A percentile compares a stretch with the other conserved stretches of the same genome.
phyloP scores from a whole-genome alignment of 2,113 vertebrate species.

The Grammomys surdaster region DNA sequence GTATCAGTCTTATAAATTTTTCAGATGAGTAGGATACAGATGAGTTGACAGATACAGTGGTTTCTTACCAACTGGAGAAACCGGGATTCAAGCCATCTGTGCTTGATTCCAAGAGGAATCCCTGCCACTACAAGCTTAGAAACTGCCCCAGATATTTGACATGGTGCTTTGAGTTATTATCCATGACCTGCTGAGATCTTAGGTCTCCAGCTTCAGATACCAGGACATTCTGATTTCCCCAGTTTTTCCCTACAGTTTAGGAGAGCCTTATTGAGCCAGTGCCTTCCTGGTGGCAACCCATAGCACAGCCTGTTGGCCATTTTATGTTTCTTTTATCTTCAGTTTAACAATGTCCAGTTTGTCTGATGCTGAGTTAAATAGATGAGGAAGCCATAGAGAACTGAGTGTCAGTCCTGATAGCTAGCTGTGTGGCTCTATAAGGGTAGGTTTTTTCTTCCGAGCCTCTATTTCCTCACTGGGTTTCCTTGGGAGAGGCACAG shows the following conservation, averaged over 20 bases:
- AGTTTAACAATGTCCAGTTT: background rate
- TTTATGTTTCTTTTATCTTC: background rate
- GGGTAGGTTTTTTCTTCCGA: background rate
- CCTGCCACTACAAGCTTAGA: background rate
- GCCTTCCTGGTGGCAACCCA: background rate
- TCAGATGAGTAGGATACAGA: background rate
- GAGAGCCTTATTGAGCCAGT: background rate
- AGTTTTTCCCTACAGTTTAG: background rate
- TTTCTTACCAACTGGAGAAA: background rate
- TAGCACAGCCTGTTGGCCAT: background rate
- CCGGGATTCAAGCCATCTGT: conserved; percentile 37
- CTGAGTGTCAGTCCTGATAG: background rate
- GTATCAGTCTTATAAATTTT: background rate
- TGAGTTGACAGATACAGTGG: background rate
- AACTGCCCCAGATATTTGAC: background rate
- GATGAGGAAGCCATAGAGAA: background rate
- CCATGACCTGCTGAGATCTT: background rate
- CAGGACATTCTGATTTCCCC: background rate
- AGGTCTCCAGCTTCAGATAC: background rate
- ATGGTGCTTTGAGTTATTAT: background rate
- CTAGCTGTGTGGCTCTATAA: background rate
- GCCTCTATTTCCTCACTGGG: background rate
- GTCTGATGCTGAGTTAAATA: background rate
- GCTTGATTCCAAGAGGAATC: background rate
- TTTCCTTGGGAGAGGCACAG: background rate